Evolutionary conservation across 1,140 invertebrate genomes (phyloP), one percentile per base, ranked within the genome.

Genomic region (Drosophila hydei): DNA sequence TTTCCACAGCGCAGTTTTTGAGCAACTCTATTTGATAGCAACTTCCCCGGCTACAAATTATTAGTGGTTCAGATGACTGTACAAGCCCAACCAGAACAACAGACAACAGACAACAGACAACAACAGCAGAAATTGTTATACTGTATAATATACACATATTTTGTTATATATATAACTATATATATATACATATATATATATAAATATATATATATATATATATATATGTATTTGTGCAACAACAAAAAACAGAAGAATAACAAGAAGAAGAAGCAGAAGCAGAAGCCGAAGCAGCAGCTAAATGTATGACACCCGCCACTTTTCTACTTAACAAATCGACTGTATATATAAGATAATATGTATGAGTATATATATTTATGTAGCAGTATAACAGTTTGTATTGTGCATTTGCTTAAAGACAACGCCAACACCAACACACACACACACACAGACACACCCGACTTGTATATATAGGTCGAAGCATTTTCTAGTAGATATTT

Each of bases 21-120:
- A 89, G 85, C 85, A 84, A 90, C 89, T 91, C 89, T 79, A 77
- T 78, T 88, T 71, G 78, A 83, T 91, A 91, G 90, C 90, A 91
- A 89, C 90, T 91, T 91, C 90, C 90, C 90, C 90, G 90, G 90
- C 90, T 91, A 91, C 81, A 88, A 87, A 87, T 88, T 84, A 67
- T 69, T 76, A 87, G 89, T 77, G 79, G 88, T 89, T 87, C 89
- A 87, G 75, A 90, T 78, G 68, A 79, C 85, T 90, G 77, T 69
- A 77, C 52, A 71, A 48, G 27, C 48, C 58, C 56, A 45, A 23
- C 18, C 21, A 14, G 4, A 69, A 27, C 25, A 47, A n/a, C n/a
- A n/a, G n/a, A n/a, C n/a, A n/a, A n/a, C n/a, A n/a, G n/a, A n/a
- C 50, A 14, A 55, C 18, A 56, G n/a, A 56, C 19, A 51, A 40